A percentile compares a stretch with the other conserved stretches of the same genome.
phyloP scores from a whole-genome alignment of 2,888 invertebrate genomes.

The Agriopis leucophaearia region DNA sequence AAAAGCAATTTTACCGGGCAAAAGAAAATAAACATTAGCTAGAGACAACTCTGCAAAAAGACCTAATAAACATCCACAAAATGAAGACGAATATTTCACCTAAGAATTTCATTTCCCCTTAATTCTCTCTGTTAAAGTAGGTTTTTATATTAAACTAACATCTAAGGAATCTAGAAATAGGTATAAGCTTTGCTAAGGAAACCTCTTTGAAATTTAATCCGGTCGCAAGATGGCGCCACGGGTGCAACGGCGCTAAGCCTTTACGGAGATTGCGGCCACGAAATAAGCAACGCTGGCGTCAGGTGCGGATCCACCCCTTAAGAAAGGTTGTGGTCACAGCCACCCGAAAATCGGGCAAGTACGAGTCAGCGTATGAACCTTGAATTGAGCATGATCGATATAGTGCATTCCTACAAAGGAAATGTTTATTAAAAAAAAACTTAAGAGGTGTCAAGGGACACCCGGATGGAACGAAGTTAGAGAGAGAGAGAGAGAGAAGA shows the following conservation, averaged over 20 bases:
- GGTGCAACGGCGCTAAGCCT: conserved; percentile 60
- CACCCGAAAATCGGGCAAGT: no score
- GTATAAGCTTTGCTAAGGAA: conserved; percentile 50
- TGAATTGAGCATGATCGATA: no score
- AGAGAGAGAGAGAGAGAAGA: no score
- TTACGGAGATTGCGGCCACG: conserved; percentile 61
- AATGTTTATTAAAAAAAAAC: no score
- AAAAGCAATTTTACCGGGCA: conserved; percentile 32
- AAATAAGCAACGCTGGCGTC: conserved; percentile 51
- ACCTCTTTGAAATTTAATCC: conserved; percentile 72
- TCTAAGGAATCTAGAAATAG: conserved; percentile 29
- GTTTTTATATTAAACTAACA: conserved; percentile 40
- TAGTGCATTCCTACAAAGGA: no score
- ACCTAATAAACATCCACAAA: conserved; percentile 33
- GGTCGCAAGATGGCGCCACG: conserved; percentile 63
- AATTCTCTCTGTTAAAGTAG: conserved; percentile 32
- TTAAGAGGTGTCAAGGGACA: no score
- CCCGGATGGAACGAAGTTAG: no score
- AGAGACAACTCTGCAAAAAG: conserved; percentile 27
- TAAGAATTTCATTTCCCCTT: conserved; percentile 36
- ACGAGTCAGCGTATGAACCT: no score
- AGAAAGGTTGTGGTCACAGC: no score
- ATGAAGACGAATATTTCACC: conserved; percentile 35
- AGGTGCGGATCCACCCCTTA: no score
- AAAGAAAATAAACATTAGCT: conserved; percentile 31